Base-by-base conservation (phyloP, 2,797 vertebrate genomes). In the Sebastes ruberrimus region DNA sequence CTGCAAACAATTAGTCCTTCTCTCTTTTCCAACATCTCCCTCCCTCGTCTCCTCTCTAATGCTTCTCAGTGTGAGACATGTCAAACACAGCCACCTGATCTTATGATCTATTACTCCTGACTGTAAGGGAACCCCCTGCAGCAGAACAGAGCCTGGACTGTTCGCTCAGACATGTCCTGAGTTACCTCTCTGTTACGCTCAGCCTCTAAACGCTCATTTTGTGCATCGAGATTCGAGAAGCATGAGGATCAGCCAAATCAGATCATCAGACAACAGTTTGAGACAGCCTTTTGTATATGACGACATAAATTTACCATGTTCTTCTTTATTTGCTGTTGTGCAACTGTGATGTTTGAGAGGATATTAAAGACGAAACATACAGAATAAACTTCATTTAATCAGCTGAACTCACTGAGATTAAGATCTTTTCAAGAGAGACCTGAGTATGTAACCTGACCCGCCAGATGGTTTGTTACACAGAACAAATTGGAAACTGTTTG, bases 1-100 rank as follows among this genome's bases (percentile, higher is more conserved):
- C 87, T 70, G 76, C 53, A 74, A 88, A 92, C 89, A 91, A 89
- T 94, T 91, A 92, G 88, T 66, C 81, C 25, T 63, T 86, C 87
- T 89, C 84, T 81, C 85, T 90, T 92, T 90, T 86, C 83, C 71
- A 32, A 14, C 49, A 75, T 78, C 74, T 76, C 73, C 49, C 59
- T 61, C 32, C 64, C 70, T 66, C 5, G 0, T 69, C 71, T 80
- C 71, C 35, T 68, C 49, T 69, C 74, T 59, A 78, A 75, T 52
- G 78, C 61, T 62, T 84, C 75, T 80, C 46, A 30, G 27, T 35
- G 72, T 42, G 71, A 76, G 71, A 68, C 63, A 55, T 69, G 74
- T 85, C 89, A 78, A 88, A 74, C 85, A 74, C 27, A 14, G 90
- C 25, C 81, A 88, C 83, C 90, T 85, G 88, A 91, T 89, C 89